Percentiles rank a stretch among this genome's conserved stretches.
phyloP scores from a whole-genome alignment of 2,797 vertebrate genomes.

The Malurus leucopterus region DNA sequence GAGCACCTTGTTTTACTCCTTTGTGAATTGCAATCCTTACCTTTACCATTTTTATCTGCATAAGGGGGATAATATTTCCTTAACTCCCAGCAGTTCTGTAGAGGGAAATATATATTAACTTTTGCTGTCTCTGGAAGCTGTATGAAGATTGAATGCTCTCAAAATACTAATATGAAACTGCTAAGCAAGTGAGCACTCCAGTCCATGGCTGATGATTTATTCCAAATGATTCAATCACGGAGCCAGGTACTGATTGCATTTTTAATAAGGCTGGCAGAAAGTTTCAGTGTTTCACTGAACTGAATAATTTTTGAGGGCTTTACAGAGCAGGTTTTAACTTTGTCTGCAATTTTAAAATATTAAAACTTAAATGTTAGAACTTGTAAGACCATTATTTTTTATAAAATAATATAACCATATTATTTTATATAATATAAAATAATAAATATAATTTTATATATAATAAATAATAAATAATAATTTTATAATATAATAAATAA shows the following conservation, averaged over 20 bases:
- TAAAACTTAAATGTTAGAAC: not conserved
- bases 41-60: not conserved
- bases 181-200: not conserved
- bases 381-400: not conserved
- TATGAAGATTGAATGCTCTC: not conserved
- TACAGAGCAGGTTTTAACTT: not conserved
- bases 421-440: too few relatives aligned
- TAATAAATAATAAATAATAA: too few relatives aligned
- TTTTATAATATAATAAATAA: too few relatives aligned
- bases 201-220: not conserved
- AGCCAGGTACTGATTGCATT: not conserved
- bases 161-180: not conserved
- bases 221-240: not conserved
- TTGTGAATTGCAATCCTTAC: not conserved
- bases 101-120: not conserved
- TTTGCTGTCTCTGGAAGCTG: not conserved
- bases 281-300: not conserved
- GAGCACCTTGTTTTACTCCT: not conserved
- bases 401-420: too few relatives aligned
- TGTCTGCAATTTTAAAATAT: not conserved
- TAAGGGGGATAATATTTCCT: not conserved
- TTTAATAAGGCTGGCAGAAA: conserved; percentile 9
- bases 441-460: too few relatives aligned
- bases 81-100: not conserved
- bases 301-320: not conserved